Base-by-base conservation (phyloP, 2,888 invertebrate genomes). In the Drosophila parthenogenetica region DNA sequence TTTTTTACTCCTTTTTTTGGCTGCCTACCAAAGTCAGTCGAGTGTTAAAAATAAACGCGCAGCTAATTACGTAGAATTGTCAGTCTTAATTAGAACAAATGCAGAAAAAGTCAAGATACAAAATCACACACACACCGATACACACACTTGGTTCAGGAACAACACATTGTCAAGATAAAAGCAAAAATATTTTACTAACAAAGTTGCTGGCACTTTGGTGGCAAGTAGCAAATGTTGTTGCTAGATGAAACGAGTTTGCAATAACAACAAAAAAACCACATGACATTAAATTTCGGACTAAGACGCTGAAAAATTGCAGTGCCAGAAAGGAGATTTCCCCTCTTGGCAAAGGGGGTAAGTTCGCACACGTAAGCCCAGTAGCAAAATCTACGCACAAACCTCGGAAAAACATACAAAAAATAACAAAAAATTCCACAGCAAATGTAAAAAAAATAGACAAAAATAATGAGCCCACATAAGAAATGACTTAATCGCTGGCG, bases 41-140 rank as follows among this genome's bases (percentile, higher is more conserved):
- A 73, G 75, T 77, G 89, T 85, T 80, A 86, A 83, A 75, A 80
- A 74, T 65, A 74, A 69, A 75, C 59, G 69, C 64, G 35, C 76
- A 73, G 77, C 80, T 90, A 83, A 90, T 90, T 90, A 90, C 77
- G 79, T 69, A 71, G 91, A 87, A 88, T 88, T 90, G 90, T 90
- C 91, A 82, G 64, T 79, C 81, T 81, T 87, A 88, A 90, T 90
- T 90, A 90, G 85, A 90, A 78, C 72, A 74, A 76, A 79, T 74
- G 62, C 59, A 67, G 55, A 54, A 73, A 77, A 32, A 61, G 54
- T 61, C 25, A 35, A 55, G 54, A 65, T 49, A 69, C 49, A 51
- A 32, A 46, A 19, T 13, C 37, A 49, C 57, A 40, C 35, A 46
- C 60, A 64, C 49, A 19, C 25, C n/a, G 13, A 22, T n/a, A 50